phyloP scores from a whole-genome alignment of 2,113 vertebrate genomes.

The Lipotes vexillifer region DNA sequence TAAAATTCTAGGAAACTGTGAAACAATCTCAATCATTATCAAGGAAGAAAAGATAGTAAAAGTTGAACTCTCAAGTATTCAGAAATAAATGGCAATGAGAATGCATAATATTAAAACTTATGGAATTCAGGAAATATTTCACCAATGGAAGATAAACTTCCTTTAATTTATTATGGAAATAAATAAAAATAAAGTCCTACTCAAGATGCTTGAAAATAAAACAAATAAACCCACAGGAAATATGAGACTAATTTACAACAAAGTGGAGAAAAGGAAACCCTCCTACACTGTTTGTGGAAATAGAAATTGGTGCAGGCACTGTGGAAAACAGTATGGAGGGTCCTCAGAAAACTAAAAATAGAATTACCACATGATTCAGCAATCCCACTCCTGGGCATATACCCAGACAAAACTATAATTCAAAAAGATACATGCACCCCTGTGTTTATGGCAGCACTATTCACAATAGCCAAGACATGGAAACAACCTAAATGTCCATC shows the following conservation, averaged over 20 bases:
- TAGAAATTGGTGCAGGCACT: neutral
- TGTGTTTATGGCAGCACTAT: too few species aligned
- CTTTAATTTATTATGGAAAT: neutral
- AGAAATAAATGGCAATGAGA: neutral
- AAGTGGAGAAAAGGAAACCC: neutral
- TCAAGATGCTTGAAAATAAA: neutral
- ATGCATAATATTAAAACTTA: neutral
- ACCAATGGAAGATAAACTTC: neutral
- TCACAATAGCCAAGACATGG: too few species aligned
- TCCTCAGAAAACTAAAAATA: neutral
- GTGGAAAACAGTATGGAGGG: neutral
- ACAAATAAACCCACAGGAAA: neutral
- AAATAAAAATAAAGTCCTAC: neutral
- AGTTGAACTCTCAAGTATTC: neutral
- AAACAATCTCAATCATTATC: neutral
- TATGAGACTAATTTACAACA: neutral
- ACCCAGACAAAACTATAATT: neutral
- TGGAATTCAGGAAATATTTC: neutral
- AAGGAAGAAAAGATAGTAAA: neutral
- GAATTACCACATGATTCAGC: neutral
- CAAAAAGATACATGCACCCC: too few species aligned
- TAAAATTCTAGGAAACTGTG: neutral
- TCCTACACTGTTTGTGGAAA: neutral
- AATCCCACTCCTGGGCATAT: neutral
- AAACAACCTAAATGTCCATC: too few species aligned